Evolutionary conservation across 2,113 vertebrate genomes (phyloP).

Genomic region (Pardalotus punctatus): DNA sequence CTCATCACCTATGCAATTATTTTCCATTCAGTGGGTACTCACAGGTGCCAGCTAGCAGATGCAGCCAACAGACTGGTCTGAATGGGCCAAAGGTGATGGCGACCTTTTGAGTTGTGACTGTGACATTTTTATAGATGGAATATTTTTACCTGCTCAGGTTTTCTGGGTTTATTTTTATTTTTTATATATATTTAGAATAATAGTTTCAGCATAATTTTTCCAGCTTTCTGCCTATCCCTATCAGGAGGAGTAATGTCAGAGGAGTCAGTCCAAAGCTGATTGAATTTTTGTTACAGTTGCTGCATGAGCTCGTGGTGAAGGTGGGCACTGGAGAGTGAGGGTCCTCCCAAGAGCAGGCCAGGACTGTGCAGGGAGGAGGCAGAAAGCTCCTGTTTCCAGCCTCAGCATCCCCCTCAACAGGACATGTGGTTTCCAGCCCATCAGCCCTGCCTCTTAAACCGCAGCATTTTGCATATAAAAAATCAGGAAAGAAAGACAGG

Average conservation of each 20-base stretch:
- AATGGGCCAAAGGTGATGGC: neutral
- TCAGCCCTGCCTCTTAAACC: neutral
- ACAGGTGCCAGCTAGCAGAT: neutral
- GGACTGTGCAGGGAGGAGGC: neutral
- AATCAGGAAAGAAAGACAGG: neutral
- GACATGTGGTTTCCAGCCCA: neutral
- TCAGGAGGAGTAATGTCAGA: neutral
- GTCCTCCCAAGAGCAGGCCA: neutral
- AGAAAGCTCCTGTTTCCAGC: neutral
- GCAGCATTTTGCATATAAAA: neutral
- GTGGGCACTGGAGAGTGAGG: neutral
- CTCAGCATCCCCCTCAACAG: neutral
- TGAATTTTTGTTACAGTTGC: neutral
- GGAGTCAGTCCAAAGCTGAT: neutral
- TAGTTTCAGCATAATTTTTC: neutral
- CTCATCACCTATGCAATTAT: neutral
- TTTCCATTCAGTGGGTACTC: neutral
- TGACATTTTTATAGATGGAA: neutral
- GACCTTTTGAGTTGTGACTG: neutral
- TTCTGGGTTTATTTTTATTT: neutral
- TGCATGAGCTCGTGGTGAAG: fast-evolving
- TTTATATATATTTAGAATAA: neutral
- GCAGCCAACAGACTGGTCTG: neutral
- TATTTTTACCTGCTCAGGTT: neutral
- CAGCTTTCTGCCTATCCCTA: neutral